Percentiles rank a stretch among this genome's conserved stretches.
phyloP scores from a whole-genome alignment of 2,113 vertebrate species.

The Petaurus breviceps region DNA sequence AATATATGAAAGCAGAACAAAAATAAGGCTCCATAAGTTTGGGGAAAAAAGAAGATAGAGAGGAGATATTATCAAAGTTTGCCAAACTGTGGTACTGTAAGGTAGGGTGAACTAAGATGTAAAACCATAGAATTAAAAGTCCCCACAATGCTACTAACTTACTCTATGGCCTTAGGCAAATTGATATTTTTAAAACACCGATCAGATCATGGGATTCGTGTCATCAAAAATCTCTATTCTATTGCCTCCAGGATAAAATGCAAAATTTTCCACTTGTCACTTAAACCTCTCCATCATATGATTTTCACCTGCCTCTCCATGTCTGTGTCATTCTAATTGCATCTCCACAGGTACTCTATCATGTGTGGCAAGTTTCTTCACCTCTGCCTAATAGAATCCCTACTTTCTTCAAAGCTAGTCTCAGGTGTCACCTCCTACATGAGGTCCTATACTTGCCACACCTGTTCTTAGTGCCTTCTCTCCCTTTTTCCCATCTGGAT shows the following conservation, averaged over 20 bases:
- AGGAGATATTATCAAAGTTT: background rate
- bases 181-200: background rate
- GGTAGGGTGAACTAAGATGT: background rate
- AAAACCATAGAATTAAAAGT: background rate
- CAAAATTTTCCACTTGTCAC: background rate
- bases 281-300: background rate
- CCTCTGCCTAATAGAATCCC: background rate
- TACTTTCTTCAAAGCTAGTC: background rate
- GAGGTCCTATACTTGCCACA: background rate
- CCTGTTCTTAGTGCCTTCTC: background rate
- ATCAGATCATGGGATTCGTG: background rate
- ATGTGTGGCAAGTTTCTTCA: background rate
- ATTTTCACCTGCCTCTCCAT: background rate
- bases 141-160: background rate
- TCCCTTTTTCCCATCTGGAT: background rate
- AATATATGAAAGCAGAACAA: constrained; percentile 10
- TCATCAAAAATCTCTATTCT: background rate
- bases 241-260: background rate
- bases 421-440: background rate
- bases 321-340: background rate
- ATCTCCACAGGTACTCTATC: background rate
- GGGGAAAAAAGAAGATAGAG: background rate
- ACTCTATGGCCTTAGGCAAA: background rate
- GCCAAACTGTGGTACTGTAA: background rate
- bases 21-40: background rate